Conservation (phyloP, 2,797 vertebrate species). For the Chrosomus eos region DNA sequence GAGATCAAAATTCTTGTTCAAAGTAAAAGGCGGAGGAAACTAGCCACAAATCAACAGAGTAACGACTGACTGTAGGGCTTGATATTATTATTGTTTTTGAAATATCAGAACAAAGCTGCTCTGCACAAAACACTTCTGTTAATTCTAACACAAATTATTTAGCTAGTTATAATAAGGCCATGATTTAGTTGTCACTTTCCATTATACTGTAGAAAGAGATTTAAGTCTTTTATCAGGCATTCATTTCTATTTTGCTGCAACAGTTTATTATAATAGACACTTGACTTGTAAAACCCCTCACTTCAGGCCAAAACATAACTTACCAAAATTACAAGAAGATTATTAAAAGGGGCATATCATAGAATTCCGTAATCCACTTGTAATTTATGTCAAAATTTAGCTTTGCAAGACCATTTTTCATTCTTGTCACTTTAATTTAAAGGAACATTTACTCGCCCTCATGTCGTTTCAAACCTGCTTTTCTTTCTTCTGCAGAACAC, state of each 20-base stretch:
- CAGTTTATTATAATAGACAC: constrained; percentile 1
- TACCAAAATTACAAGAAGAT: not conserved
- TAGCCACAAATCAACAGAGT: constrained; percentile 7
- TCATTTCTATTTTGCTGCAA: not conserved
- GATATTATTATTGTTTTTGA: not conserved
- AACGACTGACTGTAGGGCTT: not conserved
- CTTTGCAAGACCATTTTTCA: not conserved
- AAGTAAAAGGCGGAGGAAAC: constrained; percentile 1
- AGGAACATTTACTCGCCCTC: not conserved
- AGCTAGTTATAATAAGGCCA: not conserved
- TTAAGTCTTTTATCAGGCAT: not conserved
- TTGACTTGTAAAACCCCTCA: not conserved
- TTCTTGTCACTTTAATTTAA: not conserved
- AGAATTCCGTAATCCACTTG: not conserved
- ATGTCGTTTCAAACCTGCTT: not conserved
- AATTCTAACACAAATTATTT: not conserved
- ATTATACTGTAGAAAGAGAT: constrained; percentile 8
- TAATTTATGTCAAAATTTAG: not conserved
- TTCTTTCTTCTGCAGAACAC: not conserved
- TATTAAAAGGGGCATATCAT: not conserved
- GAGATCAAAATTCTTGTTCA: not conserved
- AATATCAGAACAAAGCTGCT: not conserved
- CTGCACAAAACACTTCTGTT: not conserved
- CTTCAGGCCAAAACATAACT: not conserved
- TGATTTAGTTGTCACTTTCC: not conserved